Conservation (phyloP, 2,113 vertebrate genomes). For the Amia ocellicauda region DNA sequence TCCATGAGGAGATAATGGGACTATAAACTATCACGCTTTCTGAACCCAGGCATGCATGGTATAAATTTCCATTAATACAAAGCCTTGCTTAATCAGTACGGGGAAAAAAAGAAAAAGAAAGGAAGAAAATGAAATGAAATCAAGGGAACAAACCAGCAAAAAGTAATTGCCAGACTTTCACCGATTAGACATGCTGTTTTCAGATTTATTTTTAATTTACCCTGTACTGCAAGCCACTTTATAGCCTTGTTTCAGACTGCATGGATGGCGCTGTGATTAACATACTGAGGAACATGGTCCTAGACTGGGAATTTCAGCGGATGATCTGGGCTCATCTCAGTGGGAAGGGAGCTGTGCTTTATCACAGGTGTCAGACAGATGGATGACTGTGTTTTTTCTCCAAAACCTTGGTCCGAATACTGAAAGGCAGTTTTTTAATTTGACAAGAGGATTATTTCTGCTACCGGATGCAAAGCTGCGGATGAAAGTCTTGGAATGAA, state of each 20-base stretch:
- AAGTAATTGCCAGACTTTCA: conserved; percentile 5
- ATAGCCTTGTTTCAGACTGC: not conserved
- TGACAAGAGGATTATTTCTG: no score
- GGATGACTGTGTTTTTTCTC: no score
- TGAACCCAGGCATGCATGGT: conserved; percentile 38
- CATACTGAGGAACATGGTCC: no score
- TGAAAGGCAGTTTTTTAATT: no score
- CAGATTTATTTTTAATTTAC: conserved; percentile 6
- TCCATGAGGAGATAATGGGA: conserved; percentile 47
- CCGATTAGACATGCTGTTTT: conserved; percentile 19
- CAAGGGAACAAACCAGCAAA: conserved; percentile 1
- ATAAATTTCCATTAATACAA: conserved; percentile 20
- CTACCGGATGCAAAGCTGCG: no score
- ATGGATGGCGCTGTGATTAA: not conserved
- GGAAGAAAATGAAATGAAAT: not conserved
- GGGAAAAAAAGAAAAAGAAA: conserved; percentile 2
- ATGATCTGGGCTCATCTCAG: no score
- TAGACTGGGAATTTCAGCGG: no score
- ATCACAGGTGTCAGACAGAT: no score
- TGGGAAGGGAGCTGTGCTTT: no score
- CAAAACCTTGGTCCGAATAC: no score
- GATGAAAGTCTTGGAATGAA: no score
- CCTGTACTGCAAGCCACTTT: not conserved
- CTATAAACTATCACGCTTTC: conserved; percentile 39
- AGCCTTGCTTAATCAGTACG: not conserved